These are phyloP conservation scores for Holacanthus passer DNA, from an alignment of 2,113 vertebrate species.

Conservation along the genomic window DNA sequence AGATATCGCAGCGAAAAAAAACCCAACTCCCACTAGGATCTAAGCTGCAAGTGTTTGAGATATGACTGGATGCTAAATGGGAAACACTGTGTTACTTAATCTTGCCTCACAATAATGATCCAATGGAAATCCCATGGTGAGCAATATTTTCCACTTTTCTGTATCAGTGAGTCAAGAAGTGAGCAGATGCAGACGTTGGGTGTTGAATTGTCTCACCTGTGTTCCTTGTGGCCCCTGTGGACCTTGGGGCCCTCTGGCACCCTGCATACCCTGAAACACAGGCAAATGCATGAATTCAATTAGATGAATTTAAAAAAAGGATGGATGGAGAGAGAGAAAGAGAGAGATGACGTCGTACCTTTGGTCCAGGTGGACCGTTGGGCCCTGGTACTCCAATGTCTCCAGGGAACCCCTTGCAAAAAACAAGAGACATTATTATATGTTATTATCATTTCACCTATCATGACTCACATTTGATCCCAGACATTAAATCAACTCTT, in stretches of 20 bases:
- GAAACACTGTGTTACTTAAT: constrained; percentile 12
- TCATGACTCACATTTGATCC: constrained; percentile 21
- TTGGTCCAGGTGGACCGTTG: constrained; percentile 93
- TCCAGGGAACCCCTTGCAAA: constrained; percentile 95
- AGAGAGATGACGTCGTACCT: constrained; percentile 84
- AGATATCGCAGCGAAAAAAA: constrained; percentile 16
- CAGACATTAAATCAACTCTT: background rate
- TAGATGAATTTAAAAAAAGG: background rate
- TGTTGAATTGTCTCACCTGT: constrained; percentile 85
- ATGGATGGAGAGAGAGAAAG: background rate
- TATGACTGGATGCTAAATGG: constrained; percentile 29
- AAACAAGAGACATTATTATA: background rate
- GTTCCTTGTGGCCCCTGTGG: constrained; percentile 91
- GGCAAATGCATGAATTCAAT: background rate
- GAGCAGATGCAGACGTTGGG: background rate
- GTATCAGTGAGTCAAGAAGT: background rate
- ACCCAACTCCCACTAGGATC: constrained; percentile 23
- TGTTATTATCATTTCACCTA: constrained; percentile 12
- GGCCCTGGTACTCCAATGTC: constrained; percentile 96
- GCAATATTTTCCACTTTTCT: constrained; percentile 48
- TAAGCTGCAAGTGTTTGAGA: constrained; percentile 30
- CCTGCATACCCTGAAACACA: constrained; percentile 89
- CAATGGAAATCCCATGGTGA: constrained; percentile 45
- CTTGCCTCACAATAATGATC: constrained; percentile 19
- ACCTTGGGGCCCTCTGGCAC: constrained; percentile 90